phyloP scores from a whole-genome alignment of 2,113 vertebrate species.

The Equus przewalskii region DNA sequence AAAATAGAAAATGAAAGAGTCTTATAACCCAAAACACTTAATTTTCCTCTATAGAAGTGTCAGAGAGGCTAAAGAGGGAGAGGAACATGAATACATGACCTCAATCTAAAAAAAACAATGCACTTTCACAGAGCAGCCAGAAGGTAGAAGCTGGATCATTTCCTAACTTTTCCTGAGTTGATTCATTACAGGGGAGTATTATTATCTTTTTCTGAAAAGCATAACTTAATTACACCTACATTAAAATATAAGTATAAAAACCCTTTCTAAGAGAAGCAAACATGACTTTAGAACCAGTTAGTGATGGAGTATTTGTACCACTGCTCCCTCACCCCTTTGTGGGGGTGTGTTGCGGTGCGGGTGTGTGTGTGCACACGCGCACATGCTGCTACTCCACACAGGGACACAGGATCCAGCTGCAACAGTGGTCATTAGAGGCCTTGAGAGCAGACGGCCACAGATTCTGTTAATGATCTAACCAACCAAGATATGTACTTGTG shows the following conservation, averaged over 20 bases:
- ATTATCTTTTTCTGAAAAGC: slow-evolving; percentile 12
- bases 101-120: neutral
- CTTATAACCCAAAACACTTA: slow-evolving; percentile 34
- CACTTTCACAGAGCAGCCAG: neutral
- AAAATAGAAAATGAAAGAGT: neutral
- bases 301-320: neutral
- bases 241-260: neutral
- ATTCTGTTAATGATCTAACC: neutral
- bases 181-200: no score
- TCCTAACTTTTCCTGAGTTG: neutral
- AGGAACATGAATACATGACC: neutral
- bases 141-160: neutral
- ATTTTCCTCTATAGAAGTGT: slow-evolving; percentile 22
- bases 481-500: neutral
- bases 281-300: neutral
- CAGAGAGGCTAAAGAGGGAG: neutral
- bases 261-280: neutral
- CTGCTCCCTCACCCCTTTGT: fast-evolving
- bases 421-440: neutral
- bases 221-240: neutral
- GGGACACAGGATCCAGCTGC: neutral
- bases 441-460: neutral
- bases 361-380: fast-evolving
- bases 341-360: no score
- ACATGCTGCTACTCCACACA: no score